phyloP scores from a whole-genome alignment of 2,113 vertebrate species.

The Esox niger region DNA sequence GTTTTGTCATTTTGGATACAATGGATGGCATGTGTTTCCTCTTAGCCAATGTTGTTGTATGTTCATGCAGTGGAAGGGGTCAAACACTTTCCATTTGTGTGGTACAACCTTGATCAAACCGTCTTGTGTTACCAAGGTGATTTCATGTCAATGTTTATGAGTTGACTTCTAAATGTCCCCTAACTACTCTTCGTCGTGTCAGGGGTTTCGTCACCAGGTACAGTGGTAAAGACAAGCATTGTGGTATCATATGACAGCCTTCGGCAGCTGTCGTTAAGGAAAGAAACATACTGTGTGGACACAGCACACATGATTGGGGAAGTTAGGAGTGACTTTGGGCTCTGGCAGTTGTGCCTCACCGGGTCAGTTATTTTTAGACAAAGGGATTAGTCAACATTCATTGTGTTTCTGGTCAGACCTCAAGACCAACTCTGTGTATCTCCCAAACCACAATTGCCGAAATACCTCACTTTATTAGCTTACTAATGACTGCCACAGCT shows the following conservation, averaged over 20 bases:
- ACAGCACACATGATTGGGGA: constrained; percentile 25
- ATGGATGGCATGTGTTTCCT: too few relatives aligned
- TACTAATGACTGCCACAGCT: not conserved
- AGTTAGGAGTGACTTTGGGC: constrained; percentile 43
- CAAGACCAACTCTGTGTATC: constrained; percentile 2
- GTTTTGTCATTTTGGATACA: not conserved
- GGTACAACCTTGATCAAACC: too few relatives aligned
- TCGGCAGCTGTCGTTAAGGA: constrained; percentile 14
- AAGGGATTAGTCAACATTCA: constrained; percentile 1
- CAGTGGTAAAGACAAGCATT: too few relatives aligned
- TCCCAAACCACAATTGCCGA: not conserved
- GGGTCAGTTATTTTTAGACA: constrained; percentile 34
- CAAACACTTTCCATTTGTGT: too few relatives aligned
- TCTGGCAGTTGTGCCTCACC: constrained; percentile 34
- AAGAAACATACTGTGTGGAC: constrained; percentile 6
- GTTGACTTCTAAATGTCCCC: too few relatives aligned
- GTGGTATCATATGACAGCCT: too few relatives aligned
- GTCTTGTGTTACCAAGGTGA: too few relatives aligned
- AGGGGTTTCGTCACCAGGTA: too few relatives aligned
- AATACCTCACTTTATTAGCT: not conserved
- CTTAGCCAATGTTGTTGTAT: too few relatives aligned
- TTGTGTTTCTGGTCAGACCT: not conserved
- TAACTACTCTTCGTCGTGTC: not conserved
- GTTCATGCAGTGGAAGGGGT: too few relatives aligned
- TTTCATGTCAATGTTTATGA: too few relatives aligned